Conservation (phyloP, 2,888 invertebrate genomes). For the Laspeyria flexula region DNA sequence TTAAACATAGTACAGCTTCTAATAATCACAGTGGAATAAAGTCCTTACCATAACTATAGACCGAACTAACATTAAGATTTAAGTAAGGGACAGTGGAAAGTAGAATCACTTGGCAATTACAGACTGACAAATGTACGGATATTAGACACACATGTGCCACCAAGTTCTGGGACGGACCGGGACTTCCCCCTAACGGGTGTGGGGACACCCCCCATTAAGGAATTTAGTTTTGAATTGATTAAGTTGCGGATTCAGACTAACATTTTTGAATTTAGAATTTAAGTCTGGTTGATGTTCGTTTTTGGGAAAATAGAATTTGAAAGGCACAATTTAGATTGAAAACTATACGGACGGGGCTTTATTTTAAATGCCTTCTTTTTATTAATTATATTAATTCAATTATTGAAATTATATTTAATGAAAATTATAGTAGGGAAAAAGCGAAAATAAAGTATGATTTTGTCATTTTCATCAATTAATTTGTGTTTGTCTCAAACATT, state of each 20-base stretch:
- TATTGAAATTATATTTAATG: no score
- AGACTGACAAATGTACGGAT: constrained; percentile 84
- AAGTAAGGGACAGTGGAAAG: constrained; percentile 80
- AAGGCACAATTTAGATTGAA: no score
- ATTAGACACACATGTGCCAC: constrained; percentile 83
- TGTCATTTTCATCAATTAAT: no score
- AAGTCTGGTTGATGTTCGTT: background rate
- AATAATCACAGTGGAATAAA: constrained; percentile 3
- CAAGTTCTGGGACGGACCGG: constrained; percentile 52
- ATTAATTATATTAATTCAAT: no score
- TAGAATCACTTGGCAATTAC: constrained; percentile 83
- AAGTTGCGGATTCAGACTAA: constrained; percentile 19
- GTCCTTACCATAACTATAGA: constrained; percentile 52
- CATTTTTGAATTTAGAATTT: constrained; percentile 12
- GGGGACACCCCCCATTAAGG: constrained; percentile 29
- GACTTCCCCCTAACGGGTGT: constrained; percentile 16
- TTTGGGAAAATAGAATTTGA: background rate
- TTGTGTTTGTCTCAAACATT: no score
- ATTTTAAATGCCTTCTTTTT: no score
- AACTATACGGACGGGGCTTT: no score
- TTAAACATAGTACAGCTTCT: background rate
- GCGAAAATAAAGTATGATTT: no score
- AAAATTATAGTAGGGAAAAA: no score
- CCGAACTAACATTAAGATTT: constrained; percentile 80
- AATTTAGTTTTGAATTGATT: constrained; percentile 45